Evolutionary conservation across 2,888 invertebrate species (phyloP).

Genomic region (Psylliodes chrysocephalus): DNA sequence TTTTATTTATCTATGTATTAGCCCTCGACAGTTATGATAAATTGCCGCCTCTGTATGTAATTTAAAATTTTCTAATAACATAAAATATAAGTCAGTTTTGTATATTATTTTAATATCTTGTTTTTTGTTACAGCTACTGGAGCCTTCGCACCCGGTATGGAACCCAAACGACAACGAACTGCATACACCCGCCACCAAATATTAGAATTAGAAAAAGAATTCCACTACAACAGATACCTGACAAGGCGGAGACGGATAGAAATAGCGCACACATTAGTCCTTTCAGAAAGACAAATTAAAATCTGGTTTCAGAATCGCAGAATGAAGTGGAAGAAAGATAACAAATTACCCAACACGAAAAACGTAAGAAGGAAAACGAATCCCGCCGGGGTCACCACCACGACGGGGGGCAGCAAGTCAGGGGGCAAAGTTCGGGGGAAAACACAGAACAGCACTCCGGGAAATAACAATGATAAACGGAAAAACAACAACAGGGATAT

Average conservation of each 20-base stretch:
- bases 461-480: slow-evolving; percentile 74
- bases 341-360: slow-evolving; percentile 88
- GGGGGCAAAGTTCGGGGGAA: slow-evolving; percentile 62
- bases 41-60: too few relatives aligned
- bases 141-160: slow-evolving; percentile 90
- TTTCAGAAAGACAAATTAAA: slow-evolving; percentile 91
- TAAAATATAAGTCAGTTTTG: too few relatives aligned
- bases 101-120: too few relatives aligned
- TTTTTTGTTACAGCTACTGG: slow-evolving; percentile 81
- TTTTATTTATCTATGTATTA: too few relatives aligned
- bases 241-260: slow-evolving; percentile 95
- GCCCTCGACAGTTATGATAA: too few relatives aligned
- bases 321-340: slow-evolving; percentile 90
- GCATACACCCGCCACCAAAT: slow-evolving; percentile 98
- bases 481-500: slow-evolving; percentile 69
- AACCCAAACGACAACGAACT: slow-evolving; percentile 94
- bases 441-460: slow-evolving; percentile 60
- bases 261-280: slow-evolving; percentile 94
- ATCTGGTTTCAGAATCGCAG: slow-evolving; percentile 89
- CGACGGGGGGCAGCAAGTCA: slow-evolving; percentile 62
- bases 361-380: slow-evolving; percentile 81
- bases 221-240: slow-evolving; percentile 96
- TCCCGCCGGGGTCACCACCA: slow-evolving; percentile 76
- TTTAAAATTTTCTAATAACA: too few relatives aligned
- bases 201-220: slow-evolving; percentile 96